Evolutionary conservation across 2,888 invertebrate genomes (phyloP), one percentile per base, ranked within the genome.

Genomic region (Reticulitermes lucifugus): DNA sequence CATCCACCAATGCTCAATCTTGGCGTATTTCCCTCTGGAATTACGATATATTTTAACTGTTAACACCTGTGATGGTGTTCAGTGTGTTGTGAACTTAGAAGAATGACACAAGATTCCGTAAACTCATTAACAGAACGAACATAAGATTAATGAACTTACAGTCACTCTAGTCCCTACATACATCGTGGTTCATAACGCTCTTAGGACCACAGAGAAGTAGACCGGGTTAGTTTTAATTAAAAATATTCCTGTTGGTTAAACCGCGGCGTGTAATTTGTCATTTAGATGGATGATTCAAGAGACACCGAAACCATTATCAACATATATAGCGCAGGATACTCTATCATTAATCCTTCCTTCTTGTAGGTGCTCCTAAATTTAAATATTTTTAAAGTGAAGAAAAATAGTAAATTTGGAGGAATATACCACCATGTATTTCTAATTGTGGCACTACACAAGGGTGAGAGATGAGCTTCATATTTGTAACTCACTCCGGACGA

Each of bases 211-310:
- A 55, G 0, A 5, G 55, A 12, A 1, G 14, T 18, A 18, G 18
- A 18, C 18, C 18, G 4, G 4, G 55, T 55, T 51, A 55, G 25
- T 25, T 65, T 65, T 65, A 65, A 65, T 65, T 65, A 65, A 65
- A 65, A 65, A 65, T 65, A n/a, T 25, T 25, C n/a, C 9, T 14
- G 25, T 25, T 65, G 25, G n/a, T 65, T 65, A 25, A 25, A 25
- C 65, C 55, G 25, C n/a, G 3, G 18, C 14, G 73, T 41, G 41
- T 41, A 73, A 73, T 73, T 73, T 41, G 73, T 73, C 73, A 73
- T 73, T 29, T 73, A 73, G 73, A 73, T 41, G 73, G 73, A 73
- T 73, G 73, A 73, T 10, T 12, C 7, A 41, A 9, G 73, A 73
- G 73, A 73, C 73, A 73, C 5, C 7, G 21, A 29, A 18, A 73